These are phyloP conservation scores for Parnassius orleans DNA, from an alignment of 2,888 invertebrate genomes.

Conservation along the genomic window DNA sequence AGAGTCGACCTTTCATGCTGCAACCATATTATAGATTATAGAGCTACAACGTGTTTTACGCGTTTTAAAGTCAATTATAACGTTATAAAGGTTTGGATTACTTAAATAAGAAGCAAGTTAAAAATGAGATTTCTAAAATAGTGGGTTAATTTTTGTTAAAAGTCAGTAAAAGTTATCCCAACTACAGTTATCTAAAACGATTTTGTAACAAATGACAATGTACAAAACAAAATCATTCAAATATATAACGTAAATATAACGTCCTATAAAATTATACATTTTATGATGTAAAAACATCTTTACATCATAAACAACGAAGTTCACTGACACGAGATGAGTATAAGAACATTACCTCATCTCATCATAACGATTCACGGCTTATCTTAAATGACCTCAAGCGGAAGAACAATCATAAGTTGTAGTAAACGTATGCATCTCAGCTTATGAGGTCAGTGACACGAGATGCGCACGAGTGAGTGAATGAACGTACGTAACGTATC, in stretches of 20 bases:
- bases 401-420: conserved; percentile 11
- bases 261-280: not conserved
- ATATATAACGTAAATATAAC: too few species aligned
- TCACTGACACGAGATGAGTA: conserved; percentile 37
- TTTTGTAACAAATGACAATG: too few species aligned
- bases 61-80: too few species aligned
- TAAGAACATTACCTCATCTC: conserved; percentile 24
- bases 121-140: too few species aligned
- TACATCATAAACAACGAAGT: conserved; percentile 27
- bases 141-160: not conserved
- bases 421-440: conserved; percentile 9
- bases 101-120: too few species aligned
- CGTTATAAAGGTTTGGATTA: too few species aligned
- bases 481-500: conserved; percentile 35
- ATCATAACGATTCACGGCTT: conserved; percentile 24
- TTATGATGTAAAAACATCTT: conserved; percentile 9
- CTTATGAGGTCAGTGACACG: conserved; percentile 35
- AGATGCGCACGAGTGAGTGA: conserved; percentile 35
- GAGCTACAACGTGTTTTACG: too few species aligned
- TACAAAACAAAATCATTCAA: too few species aligned
- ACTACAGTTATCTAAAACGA: too few species aligned
- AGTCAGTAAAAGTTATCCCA: not conserved
- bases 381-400: conserved; percentile 15
- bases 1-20: too few species aligned
- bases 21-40: too few species aligned